A percentile compares a stretch with the other conserved stretches of the same genome.
Evolutionary conservation across 2,113 vertebrate species (phyloP).

Genomic region (Oriolus oriolus): DNA sequence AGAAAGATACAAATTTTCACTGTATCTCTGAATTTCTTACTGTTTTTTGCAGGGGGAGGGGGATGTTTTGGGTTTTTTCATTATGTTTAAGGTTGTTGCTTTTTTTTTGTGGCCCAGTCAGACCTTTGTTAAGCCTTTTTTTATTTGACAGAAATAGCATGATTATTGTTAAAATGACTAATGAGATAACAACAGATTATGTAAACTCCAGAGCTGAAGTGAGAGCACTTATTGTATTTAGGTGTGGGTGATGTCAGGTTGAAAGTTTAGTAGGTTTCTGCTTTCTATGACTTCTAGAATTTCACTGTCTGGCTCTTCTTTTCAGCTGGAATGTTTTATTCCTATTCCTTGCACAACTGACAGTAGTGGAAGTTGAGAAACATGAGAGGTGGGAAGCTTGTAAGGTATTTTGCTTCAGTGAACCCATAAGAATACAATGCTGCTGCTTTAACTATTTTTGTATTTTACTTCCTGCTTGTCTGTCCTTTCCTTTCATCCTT

Average conservation of each 20-base stretch:
- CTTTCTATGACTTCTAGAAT: conserved; percentile 10
- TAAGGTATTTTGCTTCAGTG: not conserved
- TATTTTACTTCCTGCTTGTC: not conserved
- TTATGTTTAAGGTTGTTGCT: not conserved
- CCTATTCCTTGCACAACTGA: not conserved
- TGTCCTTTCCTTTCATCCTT: not conserved
- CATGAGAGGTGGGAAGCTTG: not conserved
- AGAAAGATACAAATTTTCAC: not conserved
- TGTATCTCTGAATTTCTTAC: not conserved
- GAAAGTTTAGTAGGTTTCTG: not conserved
- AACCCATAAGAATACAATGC: not conserved
- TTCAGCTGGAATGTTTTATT: conserved; percentile 27
- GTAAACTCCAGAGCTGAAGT: not conserved
- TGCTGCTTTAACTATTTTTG: not conserved
- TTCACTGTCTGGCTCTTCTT: conserved; percentile 20
- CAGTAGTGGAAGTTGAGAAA: conserved; percentile 2
- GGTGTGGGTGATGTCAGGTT: not conserved
- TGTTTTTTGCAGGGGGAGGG: too few species aligned
- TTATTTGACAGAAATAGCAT: not conserved
- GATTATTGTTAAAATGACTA: not conserved
- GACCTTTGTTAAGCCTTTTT: not conserved
- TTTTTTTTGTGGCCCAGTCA: not conserved
- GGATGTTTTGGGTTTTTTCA: not conserved
- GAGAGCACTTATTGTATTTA: not conserved
- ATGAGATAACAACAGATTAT: not conserved